phyloP scores from a whole-genome alignment of 2,797 vertebrate genomes.

The Limosa lapponica region DNA sequence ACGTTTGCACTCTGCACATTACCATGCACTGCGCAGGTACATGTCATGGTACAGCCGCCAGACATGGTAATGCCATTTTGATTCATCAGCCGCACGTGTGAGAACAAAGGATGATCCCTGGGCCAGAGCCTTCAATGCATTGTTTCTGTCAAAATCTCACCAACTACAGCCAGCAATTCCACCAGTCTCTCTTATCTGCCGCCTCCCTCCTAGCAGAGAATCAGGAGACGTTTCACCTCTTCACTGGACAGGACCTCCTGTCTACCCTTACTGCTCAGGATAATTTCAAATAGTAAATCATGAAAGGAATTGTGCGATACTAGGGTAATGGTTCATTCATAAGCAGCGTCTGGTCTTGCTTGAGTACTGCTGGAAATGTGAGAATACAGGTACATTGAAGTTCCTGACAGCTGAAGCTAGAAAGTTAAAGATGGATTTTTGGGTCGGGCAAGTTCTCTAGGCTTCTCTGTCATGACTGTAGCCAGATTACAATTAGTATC shows the following conservation, averaged over 20 bases:
- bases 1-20: not conserved
- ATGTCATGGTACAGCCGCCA: not conserved
- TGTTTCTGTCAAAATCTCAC: not conserved
- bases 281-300: not conserved
- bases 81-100: not conserved
- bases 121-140: not conserved
- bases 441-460: not conserved
- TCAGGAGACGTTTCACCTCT: not conserved
- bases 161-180: rapidly evolving
- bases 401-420: not conserved
- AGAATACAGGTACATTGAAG: not conserved
- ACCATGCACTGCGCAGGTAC: not conserved
- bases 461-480: not conserved
- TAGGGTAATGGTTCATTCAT: not conserved
- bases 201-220: not conserved
- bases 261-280: not conserved
- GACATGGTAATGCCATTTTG: not conserved
- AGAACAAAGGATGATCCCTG: not conserved
- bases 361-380: not conserved
- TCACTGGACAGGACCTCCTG: not conserved
- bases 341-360: not conserved
- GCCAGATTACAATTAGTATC: not conserved
- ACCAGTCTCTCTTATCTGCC: not conserved
- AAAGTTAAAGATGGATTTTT: not conserved
- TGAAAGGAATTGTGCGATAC: not conserved